phyloP scores from a whole-genome alignment of 1,140 invertebrate species.

The Conus betulinus region DNA sequence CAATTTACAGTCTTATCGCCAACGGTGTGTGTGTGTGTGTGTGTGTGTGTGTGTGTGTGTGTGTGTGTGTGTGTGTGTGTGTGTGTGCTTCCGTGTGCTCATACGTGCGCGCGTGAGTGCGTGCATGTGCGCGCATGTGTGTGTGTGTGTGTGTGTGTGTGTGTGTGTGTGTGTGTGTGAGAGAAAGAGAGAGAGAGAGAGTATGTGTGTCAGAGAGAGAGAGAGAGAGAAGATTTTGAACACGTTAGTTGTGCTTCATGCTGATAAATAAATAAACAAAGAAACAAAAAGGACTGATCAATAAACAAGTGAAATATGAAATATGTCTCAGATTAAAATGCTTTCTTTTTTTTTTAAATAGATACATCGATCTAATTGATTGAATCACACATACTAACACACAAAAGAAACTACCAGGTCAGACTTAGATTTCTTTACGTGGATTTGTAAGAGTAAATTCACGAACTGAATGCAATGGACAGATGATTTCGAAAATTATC shows the following conservation, averaged over 20 bases:
- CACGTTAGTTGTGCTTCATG: no score
- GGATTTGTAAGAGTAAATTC: no score
- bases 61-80: constrained; percentile 15
- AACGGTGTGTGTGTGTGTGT: background rate
- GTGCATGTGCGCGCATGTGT: background rate
- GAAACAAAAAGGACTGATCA: no score
- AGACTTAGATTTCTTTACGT: no score
- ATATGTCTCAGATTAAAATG: no score
- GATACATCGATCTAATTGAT: no score
- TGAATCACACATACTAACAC: background rate
- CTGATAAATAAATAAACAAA: no score
- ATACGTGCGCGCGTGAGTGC: background rate
- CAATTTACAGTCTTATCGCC: background rate
- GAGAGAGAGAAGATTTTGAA: background rate
- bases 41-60: constrained; percentile 15
- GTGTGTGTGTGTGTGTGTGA: background rate
- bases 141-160: constrained; percentile 10
- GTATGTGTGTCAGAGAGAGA: background rate
- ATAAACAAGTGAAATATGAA: no score
- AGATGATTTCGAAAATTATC: no score
- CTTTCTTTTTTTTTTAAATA: no score
- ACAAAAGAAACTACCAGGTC: background rate
- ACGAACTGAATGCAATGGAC: no score
- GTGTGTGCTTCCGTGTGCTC: background rate
- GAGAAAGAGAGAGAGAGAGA: background rate